These are phyloP conservation scores for Xiphophorus maculatus DNA, from an alignment of 2,113 vertebrate species.

Conservation along the genomic window DNA sequence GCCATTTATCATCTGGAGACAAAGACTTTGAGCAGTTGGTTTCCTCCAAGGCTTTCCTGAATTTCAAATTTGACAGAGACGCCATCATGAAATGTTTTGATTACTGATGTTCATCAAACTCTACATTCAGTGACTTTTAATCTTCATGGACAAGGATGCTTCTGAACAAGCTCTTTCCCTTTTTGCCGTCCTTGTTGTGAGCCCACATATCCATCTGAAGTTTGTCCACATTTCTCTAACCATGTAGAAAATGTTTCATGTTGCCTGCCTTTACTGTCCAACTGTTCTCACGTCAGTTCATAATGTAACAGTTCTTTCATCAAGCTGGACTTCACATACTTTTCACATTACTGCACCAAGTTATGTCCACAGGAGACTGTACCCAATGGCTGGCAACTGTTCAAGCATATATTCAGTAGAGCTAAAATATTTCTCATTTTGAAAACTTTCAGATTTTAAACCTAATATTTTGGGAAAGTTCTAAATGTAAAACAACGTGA, in stretches of 20 bases:
- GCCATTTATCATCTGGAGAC: conserved; percentile 73
- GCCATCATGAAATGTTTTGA: conserved; percentile 97
- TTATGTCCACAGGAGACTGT: not conserved
- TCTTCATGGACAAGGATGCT: not conserved
- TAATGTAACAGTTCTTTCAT: not conserved
- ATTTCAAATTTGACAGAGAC: conserved; percentile 93
- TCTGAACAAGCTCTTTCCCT: conserved; percentile 16
- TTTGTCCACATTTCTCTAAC: not conserved
- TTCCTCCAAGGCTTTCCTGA: conserved; percentile 91
- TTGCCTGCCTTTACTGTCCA: not conserved
- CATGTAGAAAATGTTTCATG: not conserved
- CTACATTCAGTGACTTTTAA: not conserved
- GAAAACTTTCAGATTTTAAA: conserved; percentile 20
- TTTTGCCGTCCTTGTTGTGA: conserved; percentile 9
- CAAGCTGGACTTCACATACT: not conserved
- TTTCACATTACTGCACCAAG: not conserved
- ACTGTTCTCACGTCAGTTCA: not conserved
- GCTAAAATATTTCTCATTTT: not conserved
- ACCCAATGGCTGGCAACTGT: not conserved
- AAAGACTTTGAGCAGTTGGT: conserved; percentile 80
- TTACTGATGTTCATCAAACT: conserved; percentile 82
- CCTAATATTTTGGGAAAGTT: not conserved
- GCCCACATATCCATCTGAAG: not conserved
- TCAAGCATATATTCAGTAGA: not conserved
- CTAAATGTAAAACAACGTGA: not conserved